These are phyloP conservation scores for Argopecten irradians DNA, from an alignment of 1,140 invertebrate species.

Conservation along the genomic window DNA sequence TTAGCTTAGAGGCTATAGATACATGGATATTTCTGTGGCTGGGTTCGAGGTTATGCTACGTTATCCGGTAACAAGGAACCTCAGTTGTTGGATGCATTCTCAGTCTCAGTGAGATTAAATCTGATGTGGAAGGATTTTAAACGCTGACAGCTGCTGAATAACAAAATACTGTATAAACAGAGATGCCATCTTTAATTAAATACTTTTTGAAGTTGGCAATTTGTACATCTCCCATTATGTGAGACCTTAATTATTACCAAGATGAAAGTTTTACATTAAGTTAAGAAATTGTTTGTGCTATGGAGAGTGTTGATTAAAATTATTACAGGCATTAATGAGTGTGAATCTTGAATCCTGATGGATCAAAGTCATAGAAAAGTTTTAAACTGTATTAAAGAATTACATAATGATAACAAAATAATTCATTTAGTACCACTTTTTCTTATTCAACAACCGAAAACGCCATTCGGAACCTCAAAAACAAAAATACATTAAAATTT, in stretches of 20 bases:
- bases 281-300: not conserved
- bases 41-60: not conserved
- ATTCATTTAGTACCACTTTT: no score
- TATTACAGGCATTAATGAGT: not conserved
- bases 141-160: slow-evolving; percentile 15
- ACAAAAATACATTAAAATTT: no score
- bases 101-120: not conserved
- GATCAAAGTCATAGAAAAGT: not conserved
- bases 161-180: not conserved
- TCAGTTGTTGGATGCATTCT: not conserved
- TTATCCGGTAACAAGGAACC: not conserved
- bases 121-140: not conserved
- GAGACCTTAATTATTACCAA: not conserved
- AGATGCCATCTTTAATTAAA: slow-evolving; percentile 18
- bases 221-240: not conserved
- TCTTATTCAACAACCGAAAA: no score
- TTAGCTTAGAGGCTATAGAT: not conserved
- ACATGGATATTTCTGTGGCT: not conserved
- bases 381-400: no score
- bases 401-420: no score
- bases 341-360: not conserved
- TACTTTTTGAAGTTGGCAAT: slow-evolving; percentile 14
- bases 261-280: not conserved
- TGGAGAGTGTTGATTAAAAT: not conserved
- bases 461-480: no score